Percentiles rank a stretch among this genome's conserved stretches.
phyloP scores from a whole-genome alignment of 2,888 invertebrate genomes.

The Synergus laeviventris region DNA sequence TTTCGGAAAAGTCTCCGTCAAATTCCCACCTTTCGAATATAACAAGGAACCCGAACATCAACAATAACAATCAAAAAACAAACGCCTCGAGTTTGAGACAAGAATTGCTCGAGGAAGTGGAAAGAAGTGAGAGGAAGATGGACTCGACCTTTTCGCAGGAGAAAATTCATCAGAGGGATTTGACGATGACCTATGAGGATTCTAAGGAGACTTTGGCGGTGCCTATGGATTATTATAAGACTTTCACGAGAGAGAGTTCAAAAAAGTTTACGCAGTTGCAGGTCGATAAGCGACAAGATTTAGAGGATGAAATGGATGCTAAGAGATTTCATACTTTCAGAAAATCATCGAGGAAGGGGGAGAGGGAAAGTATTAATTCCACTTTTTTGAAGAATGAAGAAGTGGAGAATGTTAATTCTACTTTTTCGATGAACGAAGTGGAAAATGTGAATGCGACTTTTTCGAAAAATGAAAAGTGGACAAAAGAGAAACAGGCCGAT shows the following conservation, averaged over 20 bases:
- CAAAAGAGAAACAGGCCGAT: not conserved
- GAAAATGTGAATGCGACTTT: not conserved
- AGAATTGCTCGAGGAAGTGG: conserved; percentile 64
- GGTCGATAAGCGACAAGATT: not conserved
- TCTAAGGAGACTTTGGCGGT: not conserved
- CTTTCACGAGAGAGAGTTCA: conserved; percentile 61
- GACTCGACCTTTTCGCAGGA: conserved; percentile 57
- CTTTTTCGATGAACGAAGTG: conserved; percentile 1
- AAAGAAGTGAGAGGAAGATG: conserved; percentile 56
- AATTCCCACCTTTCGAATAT: not conserved
- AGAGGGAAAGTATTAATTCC: conserved; percentile 40
- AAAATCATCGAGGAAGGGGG: conserved; percentile 25
- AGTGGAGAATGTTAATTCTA: conserved; percentile 6
- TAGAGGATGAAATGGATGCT: conserved; percentile 44
- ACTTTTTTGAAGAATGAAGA: conserved; percentile 45
- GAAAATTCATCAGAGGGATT: conserved; percentile 44
- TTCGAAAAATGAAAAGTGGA: not conserved
- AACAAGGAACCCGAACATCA: not conserved
- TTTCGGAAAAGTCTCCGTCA: not conserved
- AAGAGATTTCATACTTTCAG: conserved; percentile 63
- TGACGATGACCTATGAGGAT: conserved; percentile 43
- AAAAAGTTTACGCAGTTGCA: conserved; percentile 18
- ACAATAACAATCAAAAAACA: conserved; percentile 13
- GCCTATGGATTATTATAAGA: conserved; percentile 56
- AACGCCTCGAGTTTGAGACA: conserved; percentile 54